phyloP scores from a whole-genome alignment of 2,888 invertebrate species.

The Meteorus colon region DNA sequence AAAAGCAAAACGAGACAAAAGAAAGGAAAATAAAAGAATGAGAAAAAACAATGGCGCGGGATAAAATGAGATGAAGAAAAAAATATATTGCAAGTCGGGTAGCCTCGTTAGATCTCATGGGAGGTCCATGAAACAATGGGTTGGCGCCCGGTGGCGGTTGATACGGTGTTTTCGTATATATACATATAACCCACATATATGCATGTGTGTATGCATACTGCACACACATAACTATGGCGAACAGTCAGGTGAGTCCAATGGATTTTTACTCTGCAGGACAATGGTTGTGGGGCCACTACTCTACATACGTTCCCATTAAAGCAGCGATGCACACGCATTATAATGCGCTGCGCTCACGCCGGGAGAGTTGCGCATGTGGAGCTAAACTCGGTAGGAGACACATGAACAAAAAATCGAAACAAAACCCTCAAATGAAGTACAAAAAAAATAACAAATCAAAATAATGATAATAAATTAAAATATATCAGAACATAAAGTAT shows the following conservation, averaged over 20 bases:
- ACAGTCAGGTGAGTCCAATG: slow-evolving; percentile 60
- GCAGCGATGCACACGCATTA: slow-evolving; percentile 66
- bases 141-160: slow-evolving; percentile 58
- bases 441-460: too few relatives aligned
- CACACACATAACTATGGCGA: slow-evolving; percentile 28
- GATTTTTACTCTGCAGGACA: slow-evolving; percentile 59
- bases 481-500: slow-evolving; percentile 4
- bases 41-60: slow-evolving; percentile 45
- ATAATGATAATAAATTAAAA: slow-evolving; percentile 1
- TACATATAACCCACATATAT: slow-evolving; percentile 32
- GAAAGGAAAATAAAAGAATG: slow-evolving; percentile 43
- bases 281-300: slow-evolving; percentile 63
- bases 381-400: slow-evolving; percentile 16
- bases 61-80: slow-evolving; percentile 45
- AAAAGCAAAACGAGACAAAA: slow-evolving; percentile 39
- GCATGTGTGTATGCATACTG: slow-evolving; percentile 34
- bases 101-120: slow-evolving; percentile 62
- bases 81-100: slow-evolving; percentile 44
- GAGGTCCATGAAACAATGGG: slow-evolving; percentile 65
- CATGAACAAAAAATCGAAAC: neutral
- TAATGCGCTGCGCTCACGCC: slow-evolving; percentile 57
- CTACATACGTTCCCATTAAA: slow-evolving; percentile 69
- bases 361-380: slow-evolving; percentile 38
- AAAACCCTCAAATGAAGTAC: slow-evolving; percentile 18
- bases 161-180: slow-evolving; percentile 35